These are phyloP conservation scores for Biston stratarius DNA, from an alignment of 2,888 invertebrate genomes.

Conservation along the genomic window DNA sequence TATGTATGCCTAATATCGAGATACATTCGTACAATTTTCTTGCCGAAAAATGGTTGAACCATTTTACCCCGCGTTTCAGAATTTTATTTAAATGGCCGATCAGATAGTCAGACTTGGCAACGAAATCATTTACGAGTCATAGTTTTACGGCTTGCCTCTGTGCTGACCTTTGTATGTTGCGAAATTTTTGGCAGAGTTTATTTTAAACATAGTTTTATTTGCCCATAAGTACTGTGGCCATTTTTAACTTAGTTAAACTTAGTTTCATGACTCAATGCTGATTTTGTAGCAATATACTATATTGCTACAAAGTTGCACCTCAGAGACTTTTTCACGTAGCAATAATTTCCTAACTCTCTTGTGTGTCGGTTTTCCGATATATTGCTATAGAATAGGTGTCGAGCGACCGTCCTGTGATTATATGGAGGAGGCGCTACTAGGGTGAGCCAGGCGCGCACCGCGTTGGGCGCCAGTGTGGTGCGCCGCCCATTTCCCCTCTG, in stretches of 20 bases:
- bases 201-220: constrained; percentile 28
- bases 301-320: constrained; percentile 18
- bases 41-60: not conserved
- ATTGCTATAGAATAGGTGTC: constrained; percentile 67
- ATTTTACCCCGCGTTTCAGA: constrained; percentile 7
- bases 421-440: constrained; percentile 65
- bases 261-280: not conserved
- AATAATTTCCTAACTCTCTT: constrained; percentile 36
- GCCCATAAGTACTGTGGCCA: constrained; percentile 13
- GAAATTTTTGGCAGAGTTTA: constrained; percentile 25
- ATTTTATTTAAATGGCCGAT: constrained; percentile 17
- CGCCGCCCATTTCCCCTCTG: constrained; percentile 58
- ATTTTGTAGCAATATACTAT: no score
- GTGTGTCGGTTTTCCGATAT: constrained; percentile 52
- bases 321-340: constrained; percentile 34
- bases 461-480: constrained; percentile 67
- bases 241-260: constrained; percentile 18
- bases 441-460: constrained; percentile 64
- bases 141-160: constrained; percentile 19
- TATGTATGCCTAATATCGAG: not conserved
- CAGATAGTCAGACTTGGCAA: constrained; percentile 26
- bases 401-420: constrained; percentile 79
- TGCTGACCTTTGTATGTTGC: constrained; percentile 10
- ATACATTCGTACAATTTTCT: not conserved
- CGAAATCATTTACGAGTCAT: constrained; percentile 20